Percentiles rank a stretch among this genome's conserved stretches.
Evolutionary conservation across 2,888 invertebrate species (phyloP).

Genomic region (Xestia sexstrigata): DNA sequence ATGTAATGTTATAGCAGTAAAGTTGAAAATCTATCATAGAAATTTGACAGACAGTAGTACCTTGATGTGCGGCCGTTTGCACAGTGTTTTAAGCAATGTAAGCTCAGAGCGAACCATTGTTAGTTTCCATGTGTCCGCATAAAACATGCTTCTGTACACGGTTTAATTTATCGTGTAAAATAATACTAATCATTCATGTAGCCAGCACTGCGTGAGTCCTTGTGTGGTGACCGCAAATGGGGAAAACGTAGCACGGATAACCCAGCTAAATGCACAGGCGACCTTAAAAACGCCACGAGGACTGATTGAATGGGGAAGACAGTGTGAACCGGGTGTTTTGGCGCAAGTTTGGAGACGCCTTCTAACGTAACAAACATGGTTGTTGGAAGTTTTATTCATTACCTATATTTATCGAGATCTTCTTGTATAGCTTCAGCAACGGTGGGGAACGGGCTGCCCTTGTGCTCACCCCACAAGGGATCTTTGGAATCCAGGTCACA

Average conservation of each 20-base stretch:
- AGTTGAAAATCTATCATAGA: too few relatives aligned
- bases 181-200: not conserved
- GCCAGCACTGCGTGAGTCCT: not conserved
- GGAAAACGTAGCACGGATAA: not conserved
- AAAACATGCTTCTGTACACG: not conserved
- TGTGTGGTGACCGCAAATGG: not conserved
- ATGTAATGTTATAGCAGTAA: too few relatives aligned
- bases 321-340: not conserved
- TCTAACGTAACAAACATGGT: too few relatives aligned
- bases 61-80: too few relatives aligned
- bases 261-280: not conserved
- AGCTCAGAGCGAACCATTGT: not conserved
- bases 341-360: not conserved
- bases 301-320: not conserved
- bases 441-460: constrained; percentile 97
- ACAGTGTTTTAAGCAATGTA: not conserved
- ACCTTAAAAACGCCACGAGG: not conserved
- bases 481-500: constrained; percentile 98
- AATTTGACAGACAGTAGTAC: too few relatives aligned
- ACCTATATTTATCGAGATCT: constrained; percentile 98
- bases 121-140: not conserved
- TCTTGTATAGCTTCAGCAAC: constrained; percentile 99
- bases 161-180: not conserved
- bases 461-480: constrained; percentile 98
- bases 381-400: constrained; percentile 16